phyloP scores from a whole-genome alignment of 2,888 invertebrate species.

The Sphaeridia pumilis region DNA sequence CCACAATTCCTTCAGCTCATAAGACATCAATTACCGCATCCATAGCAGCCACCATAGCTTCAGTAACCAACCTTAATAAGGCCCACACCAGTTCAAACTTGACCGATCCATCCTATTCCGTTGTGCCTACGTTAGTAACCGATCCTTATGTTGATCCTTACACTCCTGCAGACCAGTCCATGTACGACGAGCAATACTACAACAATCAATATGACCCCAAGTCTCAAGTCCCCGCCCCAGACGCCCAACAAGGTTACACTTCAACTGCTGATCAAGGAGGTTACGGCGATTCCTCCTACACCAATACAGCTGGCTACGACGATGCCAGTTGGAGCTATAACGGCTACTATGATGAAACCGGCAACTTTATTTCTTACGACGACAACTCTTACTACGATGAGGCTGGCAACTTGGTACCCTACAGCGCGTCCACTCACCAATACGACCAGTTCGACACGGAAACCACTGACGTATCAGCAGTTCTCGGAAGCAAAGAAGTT shows the following conservation, averaged over 20 bases:
- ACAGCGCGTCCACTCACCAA: conserved; percentile 26
- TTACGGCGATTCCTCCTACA: background rate
- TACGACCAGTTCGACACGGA: conserved; percentile 18
- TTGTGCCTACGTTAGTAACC: no score
- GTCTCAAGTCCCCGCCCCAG: no score
- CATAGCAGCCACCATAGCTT: no score
- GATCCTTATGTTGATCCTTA: no score
- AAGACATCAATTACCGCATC: no score
- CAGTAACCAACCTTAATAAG: no score
- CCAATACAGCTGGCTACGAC: background rate
- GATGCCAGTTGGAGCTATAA: conserved; percentile 20
- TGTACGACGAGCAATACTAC: no score
- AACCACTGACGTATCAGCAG: conserved; percentile 7
- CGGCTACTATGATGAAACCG: conserved; percentile 36
- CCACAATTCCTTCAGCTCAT: no score
- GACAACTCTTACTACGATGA: conserved; percentile 34
- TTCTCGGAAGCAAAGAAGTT: background rate
- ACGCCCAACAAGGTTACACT: background rate
- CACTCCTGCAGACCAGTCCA: no score
- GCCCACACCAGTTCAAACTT: no score
- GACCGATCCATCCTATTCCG: no score
- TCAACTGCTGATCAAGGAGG: background rate
- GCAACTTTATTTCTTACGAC: conserved; percentile 34
- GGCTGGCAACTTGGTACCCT: conserved; percentile 18
- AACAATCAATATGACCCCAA: no score